Evolutionary conservation across 2,797 vertebrate species (phyloP).

Genomic region (Cyprinodon diabolis): DNA sequence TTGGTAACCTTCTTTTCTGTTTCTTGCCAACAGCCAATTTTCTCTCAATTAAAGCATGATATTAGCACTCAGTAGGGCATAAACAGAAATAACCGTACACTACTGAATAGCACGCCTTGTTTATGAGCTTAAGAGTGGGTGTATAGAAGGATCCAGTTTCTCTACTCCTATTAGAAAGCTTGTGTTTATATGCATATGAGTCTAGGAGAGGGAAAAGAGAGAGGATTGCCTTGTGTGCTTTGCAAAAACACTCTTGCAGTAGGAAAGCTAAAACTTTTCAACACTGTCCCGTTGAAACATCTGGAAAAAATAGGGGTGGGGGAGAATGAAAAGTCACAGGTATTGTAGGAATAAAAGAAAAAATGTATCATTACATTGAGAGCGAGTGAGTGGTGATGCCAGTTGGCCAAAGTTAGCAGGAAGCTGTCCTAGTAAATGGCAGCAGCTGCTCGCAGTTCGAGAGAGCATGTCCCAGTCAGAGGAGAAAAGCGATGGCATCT

Average conservation of each 20-base stretch:
- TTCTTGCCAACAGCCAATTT: slow-evolving; percentile 87
- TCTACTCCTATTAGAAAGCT: slow-evolving; percentile 60
- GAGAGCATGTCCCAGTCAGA: slow-evolving; percentile 99
- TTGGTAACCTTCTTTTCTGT: slow-evolving; percentile 83
- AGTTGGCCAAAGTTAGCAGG: slow-evolving; percentile 99
- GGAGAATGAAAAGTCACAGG: slow-evolving; percentile 62
- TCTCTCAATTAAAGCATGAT: slow-evolving; percentile 89
- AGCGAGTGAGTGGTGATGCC: slow-evolving; percentile 90
- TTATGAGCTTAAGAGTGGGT: slow-evolving; percentile 79
- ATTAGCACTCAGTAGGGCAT: slow-evolving; percentile 84
- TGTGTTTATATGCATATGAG: slow-evolving; percentile 46
- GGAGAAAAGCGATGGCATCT: slow-evolving; percentile 99
- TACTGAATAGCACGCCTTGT: slow-evolving; percentile 80
- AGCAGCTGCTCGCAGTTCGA: slow-evolving; percentile 99
- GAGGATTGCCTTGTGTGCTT: slow-evolving; percentile 27
- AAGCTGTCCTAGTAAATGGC: slow-evolving; percentile 99
- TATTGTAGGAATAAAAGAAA: slow-evolving; percentile 67
- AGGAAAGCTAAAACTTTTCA: slow-evolving; percentile 56
- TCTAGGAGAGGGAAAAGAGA: slow-evolving; percentile 38
- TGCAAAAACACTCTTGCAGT: slow-evolving; percentile 26
- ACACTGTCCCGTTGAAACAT: slow-evolving; percentile 54
- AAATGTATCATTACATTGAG: slow-evolving; percentile 93
- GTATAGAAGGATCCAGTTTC: slow-evolving; percentile 69
- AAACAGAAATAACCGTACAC: slow-evolving; percentile 83
- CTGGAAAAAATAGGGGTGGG: slow-evolving; percentile 39